A percentile compares a stretch with the other conserved stretches of the same genome.
phyloP scores from a whole-genome alignment of 1,140 invertebrate genomes.

The Zaprionus ornatus region DNA sequence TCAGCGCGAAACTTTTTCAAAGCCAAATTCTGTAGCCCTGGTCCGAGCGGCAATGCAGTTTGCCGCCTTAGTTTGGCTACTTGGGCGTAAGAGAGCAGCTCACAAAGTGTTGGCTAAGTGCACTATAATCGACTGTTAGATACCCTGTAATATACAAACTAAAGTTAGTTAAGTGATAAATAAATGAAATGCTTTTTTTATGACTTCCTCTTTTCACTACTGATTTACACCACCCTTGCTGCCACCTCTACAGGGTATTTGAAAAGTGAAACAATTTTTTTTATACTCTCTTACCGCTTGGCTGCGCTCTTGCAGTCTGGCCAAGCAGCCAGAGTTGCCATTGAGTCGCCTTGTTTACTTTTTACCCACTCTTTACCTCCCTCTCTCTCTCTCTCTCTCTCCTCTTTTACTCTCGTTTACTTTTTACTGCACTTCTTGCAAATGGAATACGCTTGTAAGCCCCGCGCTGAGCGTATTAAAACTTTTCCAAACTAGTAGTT shows the following conservation, averaged over 20 bases:
- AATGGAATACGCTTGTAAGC: slow-evolving; percentile 53
- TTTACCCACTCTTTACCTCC: slow-evolving; percentile 42
- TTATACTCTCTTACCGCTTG: slow-evolving; percentile 61
- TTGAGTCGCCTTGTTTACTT: slow-evolving; percentile 52
- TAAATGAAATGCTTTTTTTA: no score
- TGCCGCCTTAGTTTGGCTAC: slow-evolving; percentile 38
- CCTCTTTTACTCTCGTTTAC: slow-evolving; percentile 34
- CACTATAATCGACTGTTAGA: background rate
- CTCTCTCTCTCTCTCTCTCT: slow-evolving; percentile 13
- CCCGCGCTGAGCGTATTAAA: slow-evolving; percentile 38
- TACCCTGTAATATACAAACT: background rate
- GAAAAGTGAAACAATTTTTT: slow-evolving; percentile 64
- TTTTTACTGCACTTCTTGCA: slow-evolving; percentile 41
- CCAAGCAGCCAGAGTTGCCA: slow-evolving; percentile 50
- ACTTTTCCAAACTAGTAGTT: slow-evolving; percentile 11
- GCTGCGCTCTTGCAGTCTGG: slow-evolving; percentile 53
- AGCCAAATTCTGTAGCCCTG: slow-evolving; percentile 74
- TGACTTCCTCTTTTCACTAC: background rate
- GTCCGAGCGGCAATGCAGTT: slow-evolving; percentile 24
- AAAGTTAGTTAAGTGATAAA: background rate
- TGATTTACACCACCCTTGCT: background rate
- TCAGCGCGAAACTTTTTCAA: slow-evolving; percentile 67
- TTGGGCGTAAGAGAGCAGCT: slow-evolving; percentile 6
- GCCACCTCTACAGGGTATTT: background rate
- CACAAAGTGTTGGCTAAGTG: background rate